Conservation (phyloP, 2,888 invertebrate genomes). For the Frankliniella fusca region DNA sequence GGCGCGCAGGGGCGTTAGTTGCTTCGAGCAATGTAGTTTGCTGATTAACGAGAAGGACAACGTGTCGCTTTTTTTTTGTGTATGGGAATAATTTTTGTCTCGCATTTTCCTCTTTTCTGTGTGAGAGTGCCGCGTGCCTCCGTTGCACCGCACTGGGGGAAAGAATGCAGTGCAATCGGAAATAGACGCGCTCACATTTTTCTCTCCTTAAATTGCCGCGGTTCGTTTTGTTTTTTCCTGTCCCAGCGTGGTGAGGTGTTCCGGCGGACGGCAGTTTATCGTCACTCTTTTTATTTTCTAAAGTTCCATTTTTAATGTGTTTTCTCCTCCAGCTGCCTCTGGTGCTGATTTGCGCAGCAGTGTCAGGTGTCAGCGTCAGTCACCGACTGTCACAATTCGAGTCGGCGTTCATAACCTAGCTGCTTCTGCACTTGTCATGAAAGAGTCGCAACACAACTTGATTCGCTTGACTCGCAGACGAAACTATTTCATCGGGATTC, state of each 20-base stretch:
- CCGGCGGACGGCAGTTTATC: neutral
- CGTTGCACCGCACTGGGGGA: neutral
- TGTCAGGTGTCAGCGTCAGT: neutral
- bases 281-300: neutral
- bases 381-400: neutral
- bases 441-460: neutral
- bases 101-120: neutral
- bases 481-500: neutral
- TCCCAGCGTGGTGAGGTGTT: too few relatives aligned
- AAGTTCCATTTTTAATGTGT: neutral
- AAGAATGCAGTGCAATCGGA: constrained; percentile 23
- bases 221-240: neutral
- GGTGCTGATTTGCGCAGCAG: too few relatives aligned
- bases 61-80: too few relatives aligned
- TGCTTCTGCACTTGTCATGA: neutral
- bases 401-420: neutral
- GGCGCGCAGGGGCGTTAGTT: too few relatives aligned
- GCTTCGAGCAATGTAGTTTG: too few relatives aligned
- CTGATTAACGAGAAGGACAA: too few relatives aligned
- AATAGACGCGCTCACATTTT: constrained; percentile 18
- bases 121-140: neutral
- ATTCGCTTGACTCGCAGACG: neutral
- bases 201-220: neutral
- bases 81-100: too few relatives aligned
- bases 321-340: neutral